Evolutionary conservation across 2,113 vertebrate species (phyloP), one percentile per base, ranked within the genome.

Genomic region (Oncorhynchus mykiss): DNA sequence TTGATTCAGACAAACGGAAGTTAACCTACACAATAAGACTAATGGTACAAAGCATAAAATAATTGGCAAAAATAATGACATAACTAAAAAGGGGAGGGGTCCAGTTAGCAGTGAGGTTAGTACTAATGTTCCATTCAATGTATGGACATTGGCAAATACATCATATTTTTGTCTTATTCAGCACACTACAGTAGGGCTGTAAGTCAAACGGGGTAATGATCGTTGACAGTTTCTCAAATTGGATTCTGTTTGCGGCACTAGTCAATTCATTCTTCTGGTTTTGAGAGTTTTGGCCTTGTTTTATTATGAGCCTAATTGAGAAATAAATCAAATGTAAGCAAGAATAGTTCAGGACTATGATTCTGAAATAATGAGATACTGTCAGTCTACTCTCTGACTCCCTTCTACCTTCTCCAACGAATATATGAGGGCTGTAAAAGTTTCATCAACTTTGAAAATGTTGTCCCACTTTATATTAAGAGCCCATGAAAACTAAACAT

Each of bases 111-210:
- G 24, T 66, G 71, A 18, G 12, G 39, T n/a, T 31, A 49, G 54
- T 29, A 60, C 45, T 51, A 7, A 51, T 14, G 18, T 74, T 39
- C 16, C 18, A 48, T 48, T 70, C 20, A 5, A 60, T 7, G 59
- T n/a, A 60, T n/a, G 59, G 59, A 60, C 59, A 67, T 12, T 39
- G 66, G 29, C 12, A 7, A 68, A 34, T 51, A 45, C 31, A 29
- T 39, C 0, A 68, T 34, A 72, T 72, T 69, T 72, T 45, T 90
- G 92, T 89, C 39, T 20, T 20, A 18, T 20, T 39, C 66, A 16
- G 66, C 66, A 31, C 66, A 20, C 27, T 18, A 25, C 51, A 64
- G 6, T 20, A 25, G 27, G 51, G 48, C 48, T 70, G 31, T 70
- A n/a, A 74, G 24, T 73, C 3, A 45, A 60, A 57, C 4, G 67